A percentile compares a stretch with the other conserved stretches of the same genome.
Conservation (phyloP, 1,140 invertebrate genomes). For the Lutraria rhynchaena region DNA sequence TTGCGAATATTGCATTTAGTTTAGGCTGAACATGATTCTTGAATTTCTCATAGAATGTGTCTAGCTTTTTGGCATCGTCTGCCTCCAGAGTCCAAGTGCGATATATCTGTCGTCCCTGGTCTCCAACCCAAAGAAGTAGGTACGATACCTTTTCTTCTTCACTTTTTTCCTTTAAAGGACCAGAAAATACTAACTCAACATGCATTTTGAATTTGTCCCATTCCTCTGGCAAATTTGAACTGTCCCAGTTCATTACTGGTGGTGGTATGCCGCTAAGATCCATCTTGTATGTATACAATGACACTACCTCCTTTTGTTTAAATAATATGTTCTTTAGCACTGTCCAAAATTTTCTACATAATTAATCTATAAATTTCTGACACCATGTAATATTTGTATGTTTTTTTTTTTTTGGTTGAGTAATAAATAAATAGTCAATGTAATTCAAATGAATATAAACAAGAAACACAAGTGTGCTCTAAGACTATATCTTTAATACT, state of each 20-base stretch:
- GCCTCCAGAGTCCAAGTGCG: constrained; percentile 16
- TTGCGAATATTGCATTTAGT: constrained; percentile 50
- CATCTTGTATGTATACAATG: neutral
- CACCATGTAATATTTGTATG: constrained; percentile 18
- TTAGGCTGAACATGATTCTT: constrained; percentile 33
- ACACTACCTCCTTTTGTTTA: neutral
- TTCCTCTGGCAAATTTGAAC: constrained; percentile 11
- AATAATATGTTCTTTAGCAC: neutral
- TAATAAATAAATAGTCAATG: no score
- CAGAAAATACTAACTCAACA: no score
- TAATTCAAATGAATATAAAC: no score
- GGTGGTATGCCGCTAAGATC: neutral
- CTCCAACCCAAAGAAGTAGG: constrained; percentile 14
- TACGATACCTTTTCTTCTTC: constrained; percentile 29
- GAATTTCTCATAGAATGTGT: constrained; percentile 41
- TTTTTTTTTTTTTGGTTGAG: no score
- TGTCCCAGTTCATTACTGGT: constrained; percentile 2
- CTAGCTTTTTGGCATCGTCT: constrained; percentile 40
- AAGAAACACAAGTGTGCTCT: no score
- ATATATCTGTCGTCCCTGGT: constrained; percentile 11
- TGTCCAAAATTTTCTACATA: neutral
- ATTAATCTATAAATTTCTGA: constrained; percentile 9
- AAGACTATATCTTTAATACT: no score
- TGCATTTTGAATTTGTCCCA: no score
- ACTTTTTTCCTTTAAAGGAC: no score